Percentiles rank a stretch among this genome's conserved stretches.
These are phyloP conservation scores for Saccopteryx leptura DNA, from an alignment of 2,113 vertebrate genomes.

Conservation along the genomic window DNA sequence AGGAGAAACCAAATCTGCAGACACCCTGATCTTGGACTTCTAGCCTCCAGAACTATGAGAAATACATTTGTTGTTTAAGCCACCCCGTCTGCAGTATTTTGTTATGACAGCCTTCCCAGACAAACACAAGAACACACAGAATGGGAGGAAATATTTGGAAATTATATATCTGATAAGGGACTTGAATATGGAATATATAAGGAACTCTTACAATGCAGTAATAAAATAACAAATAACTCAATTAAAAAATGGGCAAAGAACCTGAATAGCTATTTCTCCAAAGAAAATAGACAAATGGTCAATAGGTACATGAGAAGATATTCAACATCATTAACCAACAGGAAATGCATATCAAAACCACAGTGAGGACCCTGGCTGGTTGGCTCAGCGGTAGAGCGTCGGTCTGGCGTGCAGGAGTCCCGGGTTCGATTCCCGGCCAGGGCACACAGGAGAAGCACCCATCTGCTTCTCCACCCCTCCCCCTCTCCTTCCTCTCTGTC, in stretches of 20 bases:
- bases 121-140: neutral
- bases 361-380: neutral
- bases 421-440: too few species aligned
- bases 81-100: neutral
- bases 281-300: neutral
- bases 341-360: neutral
- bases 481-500: too few species aligned
- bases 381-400: too few species aligned
- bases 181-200: neutral
- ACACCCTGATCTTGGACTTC: neutral
- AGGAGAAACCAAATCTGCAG: neutral
- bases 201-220: neutral
- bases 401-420: too few species aligned
- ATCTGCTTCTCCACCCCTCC: too few species aligned
- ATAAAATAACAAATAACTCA: neutral
- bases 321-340: neutral
- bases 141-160: neutral
- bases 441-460: too few species aligned
- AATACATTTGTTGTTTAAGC: neutral
- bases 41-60: neutral
- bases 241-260: neutral
- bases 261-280: neutral
- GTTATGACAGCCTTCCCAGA: conserved; percentile 26
- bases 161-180: neutral
- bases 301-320: neutral